Base-by-base conservation (phyloP, 1,140 invertebrate genomes). In the Euura saliciscinereae region DNA sequence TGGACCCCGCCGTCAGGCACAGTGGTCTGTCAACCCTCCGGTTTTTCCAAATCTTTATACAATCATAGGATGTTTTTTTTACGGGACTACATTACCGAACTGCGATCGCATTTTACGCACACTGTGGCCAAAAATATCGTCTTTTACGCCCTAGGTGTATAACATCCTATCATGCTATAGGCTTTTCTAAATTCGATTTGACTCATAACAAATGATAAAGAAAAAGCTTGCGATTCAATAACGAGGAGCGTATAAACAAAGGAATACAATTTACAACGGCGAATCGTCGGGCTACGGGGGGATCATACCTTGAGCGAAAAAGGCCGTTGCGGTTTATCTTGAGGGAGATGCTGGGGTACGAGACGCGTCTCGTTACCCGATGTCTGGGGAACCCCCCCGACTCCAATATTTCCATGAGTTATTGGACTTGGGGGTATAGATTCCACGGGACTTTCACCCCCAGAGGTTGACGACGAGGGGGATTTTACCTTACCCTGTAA, bases 401-500 rank as follows among this genome's bases (percentile, higher is more conserved):
- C 28, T 75, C 78, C 81, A 76, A 80, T 76, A 75, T 84, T 81
- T 78, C 80, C 82, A 78, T 84, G 85, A 78, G 76, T 85, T 79
- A 85, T 76, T 71, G 86, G 86, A 82, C 84, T 89, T 76, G 84
- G 84, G 77, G 85, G 83, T 82, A 85, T 86, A 76, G 86, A 85
- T 77, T 89, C 89, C 80, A 83, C 87, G 73, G 88, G 86, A 87
- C 89, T 87, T 80, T 86, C 86, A 79, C 86, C 86, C 77, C 86
- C 86, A 72, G 86, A 86, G 72, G 86, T 85, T 76, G 86, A 86
- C 73, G 89, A 89, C 79, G 87, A 89, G 76, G 91, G 89, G 79
- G 90, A 89, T 85, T 91, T 92, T 86, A 91, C 88, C 89, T 90
- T 91, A 87, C 90, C 90, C 90, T 91, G 90, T 84, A 91, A 91